These are phyloP conservation scores for Loxodonta africana DNA, from an alignment of 2,113 vertebrate species.

Conservation along the genomic window DNA sequence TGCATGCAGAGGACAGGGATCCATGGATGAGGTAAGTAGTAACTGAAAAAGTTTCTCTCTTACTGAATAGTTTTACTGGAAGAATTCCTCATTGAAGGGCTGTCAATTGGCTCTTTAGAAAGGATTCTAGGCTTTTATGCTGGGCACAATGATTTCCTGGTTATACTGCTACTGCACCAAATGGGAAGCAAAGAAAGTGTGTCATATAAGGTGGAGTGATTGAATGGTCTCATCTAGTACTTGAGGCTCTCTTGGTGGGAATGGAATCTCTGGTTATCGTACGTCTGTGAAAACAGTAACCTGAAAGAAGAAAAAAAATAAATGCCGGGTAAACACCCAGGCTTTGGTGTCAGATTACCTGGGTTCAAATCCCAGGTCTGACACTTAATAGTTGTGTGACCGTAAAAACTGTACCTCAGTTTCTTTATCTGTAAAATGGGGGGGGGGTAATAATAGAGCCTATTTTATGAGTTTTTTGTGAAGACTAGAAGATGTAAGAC, in stretches of 20 bases:
- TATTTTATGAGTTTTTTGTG: background rate
- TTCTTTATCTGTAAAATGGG: background rate
- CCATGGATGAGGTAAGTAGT: slow-evolving; percentile 91
- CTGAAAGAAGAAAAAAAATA: slow-evolving; percentile 35
- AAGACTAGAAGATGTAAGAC: background rate
- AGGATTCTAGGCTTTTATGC: background rate
- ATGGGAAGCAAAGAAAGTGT: background rate
- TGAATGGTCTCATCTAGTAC: no score
- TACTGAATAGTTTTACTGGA: background rate
- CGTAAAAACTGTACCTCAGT: background rate
- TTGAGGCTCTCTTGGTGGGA: background rate
- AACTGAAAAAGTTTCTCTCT: background rate
- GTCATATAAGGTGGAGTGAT: background rate
- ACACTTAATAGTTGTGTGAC: background rate
- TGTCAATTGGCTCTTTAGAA: background rate
- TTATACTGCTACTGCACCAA: background rate
- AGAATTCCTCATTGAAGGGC: background rate
- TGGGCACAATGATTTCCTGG: background rate
- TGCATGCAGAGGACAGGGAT: slow-evolving; percentile 89
- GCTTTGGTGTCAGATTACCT: background rate
- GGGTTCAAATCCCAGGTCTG: background rate
- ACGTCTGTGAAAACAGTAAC: slow-evolving; percentile 13
- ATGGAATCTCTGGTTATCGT: background rate
- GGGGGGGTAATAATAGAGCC: background rate
- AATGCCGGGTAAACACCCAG: background rate